Evolutionary conservation across 2,888 invertebrate species (phyloP).

Genomic region (Elegia similella): DNA sequence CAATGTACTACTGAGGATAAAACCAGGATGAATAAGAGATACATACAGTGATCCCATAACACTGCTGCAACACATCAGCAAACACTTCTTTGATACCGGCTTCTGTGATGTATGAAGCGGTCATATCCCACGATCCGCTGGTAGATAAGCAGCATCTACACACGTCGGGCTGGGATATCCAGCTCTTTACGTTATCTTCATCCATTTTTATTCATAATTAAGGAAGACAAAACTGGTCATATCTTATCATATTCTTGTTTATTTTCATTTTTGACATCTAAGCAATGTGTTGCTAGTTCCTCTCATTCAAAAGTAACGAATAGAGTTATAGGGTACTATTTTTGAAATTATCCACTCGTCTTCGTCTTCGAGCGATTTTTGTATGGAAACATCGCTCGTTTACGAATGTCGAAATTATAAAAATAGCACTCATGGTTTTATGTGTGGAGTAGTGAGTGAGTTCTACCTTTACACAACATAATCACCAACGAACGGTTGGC

Average conservation of each 20-base stretch:
- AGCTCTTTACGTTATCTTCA: slow-evolving; percentile 29
- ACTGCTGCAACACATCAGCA: slow-evolving; percentile 47
- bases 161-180: slow-evolving; percentile 39
- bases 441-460: too few species aligned
- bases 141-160: slow-evolving; percentile 56
- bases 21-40: neutral
- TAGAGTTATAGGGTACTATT: too few species aligned
- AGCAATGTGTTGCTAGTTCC: neutral
- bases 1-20: neutral
- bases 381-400: too few species aligned
- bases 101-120: slow-evolving; percentile 39
- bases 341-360: too few species aligned
- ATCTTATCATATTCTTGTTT: neutral
- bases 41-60: slow-evolving; percentile 55
- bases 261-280: neutral
- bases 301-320: too few species aligned
- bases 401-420: too few species aligned
- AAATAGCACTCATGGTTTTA: too few species aligned
- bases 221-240: neutral
- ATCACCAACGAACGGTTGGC: too few species aligned
- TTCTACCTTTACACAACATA: too few species aligned
- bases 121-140: slow-evolving; percentile 47
- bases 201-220: slow-evolving; percentile 29
- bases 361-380: too few species aligned
- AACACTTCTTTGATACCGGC: slow-evolving; percentile 46